Evolutionary conservation across 2,888 invertebrate genomes (phyloP), one percentile per base, ranked within the genome.

Genomic region (Criorhina ranunculi): DNA sequence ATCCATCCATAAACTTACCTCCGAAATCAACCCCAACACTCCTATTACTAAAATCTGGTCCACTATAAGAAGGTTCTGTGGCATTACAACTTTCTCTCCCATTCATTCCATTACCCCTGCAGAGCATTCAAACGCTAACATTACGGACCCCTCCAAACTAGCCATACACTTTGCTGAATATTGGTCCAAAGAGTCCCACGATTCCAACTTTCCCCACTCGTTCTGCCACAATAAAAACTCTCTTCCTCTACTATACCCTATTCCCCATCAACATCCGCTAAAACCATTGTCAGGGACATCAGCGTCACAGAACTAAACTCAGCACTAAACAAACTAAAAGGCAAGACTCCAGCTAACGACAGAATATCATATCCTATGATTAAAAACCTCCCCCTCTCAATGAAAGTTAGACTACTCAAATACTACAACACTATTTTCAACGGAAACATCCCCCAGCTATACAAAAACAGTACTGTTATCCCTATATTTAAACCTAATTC

Each of bases 401-500:
- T 24, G 24, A 24, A 24, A 24, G 24, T 4, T 24, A 24, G 57
- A 15, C 57, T 57, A 9, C 19, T 57, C 9, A 15, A 57, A 19
- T 11, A 11, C 5, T 57, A 57, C 5, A 19, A 57, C 11, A 17
- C 3, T 2, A 19, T 37, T 5, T 37, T 57, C 6, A 15, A 57
- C 2, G 9, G 19, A 17, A 2, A 37, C 37, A 57, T 57, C n/a
- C 57, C 57, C 1, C 37, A 57, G 37, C 6, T 57, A 11, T 57
- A 57, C 19, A 57, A 57, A 57, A 17, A 5, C 0, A 37, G 17
- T 37, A 57, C 55, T 9, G 35, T 69, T 5, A 29, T 69, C 19
- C 70, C 44, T 1, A 70, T 66, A 4, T 29, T 44, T 2, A 76
- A 70, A 59, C 42, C 76, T 49, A 73, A 80, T 3, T 49, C 53